A percentile compares a stretch with the other conserved stretches of the same genome.
Conservation (phyloP, 2,888 invertebrate species). For the Psylliodes chrysocephalus region DNA sequence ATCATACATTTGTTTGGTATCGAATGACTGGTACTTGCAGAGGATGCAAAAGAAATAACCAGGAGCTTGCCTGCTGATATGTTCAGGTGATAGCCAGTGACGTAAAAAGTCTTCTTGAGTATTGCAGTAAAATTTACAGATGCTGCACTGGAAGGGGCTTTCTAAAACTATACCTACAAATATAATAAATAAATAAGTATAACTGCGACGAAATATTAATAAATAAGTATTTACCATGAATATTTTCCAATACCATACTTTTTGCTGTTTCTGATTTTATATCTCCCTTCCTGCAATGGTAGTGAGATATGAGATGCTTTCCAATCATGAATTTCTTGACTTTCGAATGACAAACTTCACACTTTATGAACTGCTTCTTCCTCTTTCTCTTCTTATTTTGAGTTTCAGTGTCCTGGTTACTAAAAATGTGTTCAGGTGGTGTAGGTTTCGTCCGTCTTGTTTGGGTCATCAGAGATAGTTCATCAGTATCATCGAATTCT, state of each 20-base stretch:
- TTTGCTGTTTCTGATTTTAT: conserved; percentile 69
- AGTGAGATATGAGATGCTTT: conserved; percentile 87
- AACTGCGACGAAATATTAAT: background rate
- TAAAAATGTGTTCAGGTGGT: conserved; percentile 40
- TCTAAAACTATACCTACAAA: conserved; percentile 73
- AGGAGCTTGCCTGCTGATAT: conserved; percentile 64
- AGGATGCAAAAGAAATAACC: conserved; percentile 79
- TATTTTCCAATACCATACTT: conserved; percentile 78
- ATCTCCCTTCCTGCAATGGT: conserved; percentile 80
- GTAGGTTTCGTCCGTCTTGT: conserved; percentile 49
- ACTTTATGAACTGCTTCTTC: conserved; percentile 71
- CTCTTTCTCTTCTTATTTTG: conserved; percentile 64
- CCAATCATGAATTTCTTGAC: conserved; percentile 78
- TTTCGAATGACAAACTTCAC: conserved; percentile 78
- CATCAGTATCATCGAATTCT: conserved; percentile 70
- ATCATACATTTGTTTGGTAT: conserved; percentile 73
- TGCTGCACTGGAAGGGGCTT: conserved; percentile 86
- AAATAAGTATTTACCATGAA: conserved; percentile 65
- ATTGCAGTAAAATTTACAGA: conserved; percentile 88
- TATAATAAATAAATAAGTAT: too few species aligned
- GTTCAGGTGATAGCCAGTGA: conserved; percentile 80
- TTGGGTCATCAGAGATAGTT: conserved; percentile 41
- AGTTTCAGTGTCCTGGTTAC: conserved; percentile 32
- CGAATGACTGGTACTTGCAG: conserved; percentile 76
- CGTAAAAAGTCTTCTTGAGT: conserved; percentile 75